Evolutionary conservation across 1,140 invertebrate species (phyloP).

Genomic region (Stegodyphus mimosarum): DNA sequence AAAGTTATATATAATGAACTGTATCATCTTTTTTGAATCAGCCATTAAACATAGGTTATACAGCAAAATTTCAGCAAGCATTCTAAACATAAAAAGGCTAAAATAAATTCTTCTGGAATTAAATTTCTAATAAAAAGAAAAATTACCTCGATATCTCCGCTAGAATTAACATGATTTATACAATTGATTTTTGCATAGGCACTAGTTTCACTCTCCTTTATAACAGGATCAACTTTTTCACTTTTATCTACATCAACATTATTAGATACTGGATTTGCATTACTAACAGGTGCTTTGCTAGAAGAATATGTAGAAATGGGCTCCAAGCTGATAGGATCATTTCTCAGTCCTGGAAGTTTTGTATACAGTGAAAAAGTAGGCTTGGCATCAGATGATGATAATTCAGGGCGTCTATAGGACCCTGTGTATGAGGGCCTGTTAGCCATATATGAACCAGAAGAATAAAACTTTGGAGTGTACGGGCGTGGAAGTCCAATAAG

Average conservation of each 20-base stretch:
- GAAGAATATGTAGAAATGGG: conserved; percentile 27
- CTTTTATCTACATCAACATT: conserved; percentile 21
- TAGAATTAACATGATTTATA: conserved; percentile 44
- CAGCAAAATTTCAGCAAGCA: too few relatives aligned
- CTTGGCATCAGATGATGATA: conserved; percentile 36
- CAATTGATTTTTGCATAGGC: conserved; percentile 39
- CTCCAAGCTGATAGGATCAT: conserved; percentile 63
- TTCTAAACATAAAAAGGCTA: too few relatives aligned
- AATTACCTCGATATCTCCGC: conserved; percentile 41
- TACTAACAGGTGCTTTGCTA: neutral
- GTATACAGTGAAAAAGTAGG: conserved; percentile 63
- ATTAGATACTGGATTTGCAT: conserved; percentile 11
- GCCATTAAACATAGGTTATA: too few relatives aligned
- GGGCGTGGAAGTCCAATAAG: conserved; percentile 74
- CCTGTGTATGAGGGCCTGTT: conserved; percentile 76
- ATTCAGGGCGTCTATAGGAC: conserved; percentile 69
- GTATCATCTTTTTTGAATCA: too few relatives aligned
- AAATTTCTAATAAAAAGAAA: neutral
- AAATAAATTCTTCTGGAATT: neutral
- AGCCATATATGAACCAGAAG: conserved; percentile 76
- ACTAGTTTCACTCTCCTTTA: conserved; percentile 14
- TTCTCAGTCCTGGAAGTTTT: conserved; percentile 65
- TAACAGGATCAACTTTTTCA: neutral
- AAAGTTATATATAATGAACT: too few relatives aligned
- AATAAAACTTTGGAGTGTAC: conserved; percentile 74